Evolutionary conservation across 1,140 invertebrate genomes (phyloP), one percentile per base, ranked within the genome.

Genomic region (Pseudomyrmex sp.): DNA sequence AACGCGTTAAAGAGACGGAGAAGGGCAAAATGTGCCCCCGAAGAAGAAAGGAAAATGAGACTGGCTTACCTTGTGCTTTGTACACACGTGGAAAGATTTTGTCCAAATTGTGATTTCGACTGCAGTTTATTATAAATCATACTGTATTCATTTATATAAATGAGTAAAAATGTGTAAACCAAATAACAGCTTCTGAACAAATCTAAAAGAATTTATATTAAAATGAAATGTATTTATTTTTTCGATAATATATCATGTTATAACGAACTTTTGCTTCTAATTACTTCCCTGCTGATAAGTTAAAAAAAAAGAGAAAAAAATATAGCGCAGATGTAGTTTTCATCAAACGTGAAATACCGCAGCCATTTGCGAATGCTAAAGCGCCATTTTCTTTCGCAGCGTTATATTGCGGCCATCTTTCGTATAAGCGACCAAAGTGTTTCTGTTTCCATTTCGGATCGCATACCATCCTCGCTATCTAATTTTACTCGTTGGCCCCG

Each of bases 401-500:
- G 26, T 77, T 68, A 26, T 58, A 77, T 77, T 83, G 68, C 87
- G 87, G 74, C 86, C 84, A 86, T 86, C 87, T 89, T 89, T 89
- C 62, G 56, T 80, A 65, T 58, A 88, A 62, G 56, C 12, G 79
- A 76, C 56, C 74, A 61, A 83, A 88, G 52, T 63, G 79, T 88
- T 89, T 89, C 84, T 66, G 73, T 88, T 88, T 88, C 84, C 87
- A 88, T 88, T 88, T 75, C 59, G 73, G 75, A 75, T 82, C 56
- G 63, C 61, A 74, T 72, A 59, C 58, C 65, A 86, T 88, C 85
- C 84, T 82, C 74, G 44, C 44, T 58, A 75, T 88, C 84, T 89
- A 89, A 89, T 89, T 89, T 89, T 89, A 89, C 75, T 73, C 84
- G 83, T 77, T 89, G 84, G 80, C 88, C 75, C 80, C 87, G 80